phyloP scores from a whole-genome alignment of 2,888 invertebrate species.

The Caenorhabditis sulstoni region DNA sequence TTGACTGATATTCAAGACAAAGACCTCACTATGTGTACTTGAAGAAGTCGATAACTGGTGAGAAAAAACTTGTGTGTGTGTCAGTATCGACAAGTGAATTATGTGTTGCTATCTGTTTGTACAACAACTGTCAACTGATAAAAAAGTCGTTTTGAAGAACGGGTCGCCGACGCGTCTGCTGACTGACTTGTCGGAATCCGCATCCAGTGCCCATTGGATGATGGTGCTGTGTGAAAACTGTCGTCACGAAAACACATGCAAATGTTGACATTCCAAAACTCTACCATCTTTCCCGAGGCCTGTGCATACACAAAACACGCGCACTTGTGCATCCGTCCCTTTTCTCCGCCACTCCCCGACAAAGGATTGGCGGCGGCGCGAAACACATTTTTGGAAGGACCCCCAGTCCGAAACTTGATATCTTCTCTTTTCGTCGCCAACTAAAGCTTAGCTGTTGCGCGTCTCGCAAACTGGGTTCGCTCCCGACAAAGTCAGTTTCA shows the following conservation, averaged over 20 bases:
- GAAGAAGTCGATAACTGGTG: too few species aligned
- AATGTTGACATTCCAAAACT: conserved; percentile 60
- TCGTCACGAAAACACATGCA: conserved; percentile 57
- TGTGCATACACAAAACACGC: conserved; percentile 56
- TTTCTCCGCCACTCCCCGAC: conserved; percentile 39
- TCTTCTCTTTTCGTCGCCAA: conserved; percentile 23
- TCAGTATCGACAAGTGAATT: conserved; percentile 33
- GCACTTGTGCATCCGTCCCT: conserved; percentile 43
- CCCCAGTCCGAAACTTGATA: conserved; percentile 41
- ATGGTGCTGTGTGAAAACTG: conserved; percentile 28
- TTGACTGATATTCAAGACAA: background rate
- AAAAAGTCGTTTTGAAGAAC: conserved; percentile 23
- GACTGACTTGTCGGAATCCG: background rate
- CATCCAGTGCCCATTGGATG: background rate
- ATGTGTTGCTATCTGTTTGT: conserved; percentile 50
- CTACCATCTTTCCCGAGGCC: conserved; percentile 53
- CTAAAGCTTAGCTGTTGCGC: conserved; percentile 23
- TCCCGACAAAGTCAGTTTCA: too few species aligned
- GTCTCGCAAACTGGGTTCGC: too few species aligned
- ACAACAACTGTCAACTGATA: conserved; percentile 28
- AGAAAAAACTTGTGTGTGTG: conserved; percentile 15
- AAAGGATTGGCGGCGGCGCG: conserved; percentile 44
- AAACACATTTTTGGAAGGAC: conserved; percentile 47
- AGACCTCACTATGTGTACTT: background rate
- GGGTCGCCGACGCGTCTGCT: conserved; percentile 37